These are phyloP conservation scores for Acanthacorydalis orientalis DNA, from an alignment of 2,888 invertebrate genomes.

Conservation along the genomic window DNA sequence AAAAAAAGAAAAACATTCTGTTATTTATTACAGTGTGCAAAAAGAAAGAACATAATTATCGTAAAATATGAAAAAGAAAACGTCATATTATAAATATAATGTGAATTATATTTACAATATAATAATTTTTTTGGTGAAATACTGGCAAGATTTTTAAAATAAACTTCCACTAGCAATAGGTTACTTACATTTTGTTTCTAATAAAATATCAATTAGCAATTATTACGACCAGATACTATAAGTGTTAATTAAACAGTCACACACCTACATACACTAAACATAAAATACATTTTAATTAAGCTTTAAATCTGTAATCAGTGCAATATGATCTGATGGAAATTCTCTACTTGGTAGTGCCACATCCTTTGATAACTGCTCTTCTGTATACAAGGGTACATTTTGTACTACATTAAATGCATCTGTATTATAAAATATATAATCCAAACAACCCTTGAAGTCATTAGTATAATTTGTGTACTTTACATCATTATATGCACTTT, in stretches of 20 bases:
- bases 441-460: constrained; percentile 73
- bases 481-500: constrained; percentile 77
- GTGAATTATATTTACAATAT: too few species aligned
- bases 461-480: constrained; percentile 73
- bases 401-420: constrained; percentile 42
- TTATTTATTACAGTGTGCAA: too few species aligned
- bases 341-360: constrained; percentile 73
- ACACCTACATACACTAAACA: not conserved
- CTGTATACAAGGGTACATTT: constrained; percentile 65
- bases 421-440: constrained; percentile 77
- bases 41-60: too few species aligned
- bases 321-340: constrained; percentile 88
- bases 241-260: too few species aligned
- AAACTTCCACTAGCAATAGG: too few species aligned
- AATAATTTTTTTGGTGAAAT: too few species aligned
- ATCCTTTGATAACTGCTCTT: constrained; percentile 55
- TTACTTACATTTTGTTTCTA: not conserved
- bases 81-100: too few species aligned
- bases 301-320: constrained; percentile 66
- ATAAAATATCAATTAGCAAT: constrained; percentile 11
- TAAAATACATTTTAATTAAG: constrained; percentile 23
- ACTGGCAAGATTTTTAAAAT: too few species aligned
- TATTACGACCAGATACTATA: constrained; percentile 19
- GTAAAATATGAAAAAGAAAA: too few species aligned
- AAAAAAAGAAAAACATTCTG: too few species aligned